Evolutionary conservation across 2,113 vertebrate species (phyloP).

Genomic region (Gnathonemus longibarbis): DNA sequence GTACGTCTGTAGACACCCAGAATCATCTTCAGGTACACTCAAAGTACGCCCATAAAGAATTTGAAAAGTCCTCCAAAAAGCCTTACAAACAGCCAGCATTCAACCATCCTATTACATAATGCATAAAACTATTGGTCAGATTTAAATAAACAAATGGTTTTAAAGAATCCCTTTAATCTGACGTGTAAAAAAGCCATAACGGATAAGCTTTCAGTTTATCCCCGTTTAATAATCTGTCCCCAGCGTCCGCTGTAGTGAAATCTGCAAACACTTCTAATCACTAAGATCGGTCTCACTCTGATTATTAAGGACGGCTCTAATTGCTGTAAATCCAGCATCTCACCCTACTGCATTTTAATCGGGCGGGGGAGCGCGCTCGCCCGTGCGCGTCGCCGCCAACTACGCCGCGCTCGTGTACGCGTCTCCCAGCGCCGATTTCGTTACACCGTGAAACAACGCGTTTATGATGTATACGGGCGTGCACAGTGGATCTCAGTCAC

Average conservation of each 20-base stretch:
- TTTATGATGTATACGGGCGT: neutral
- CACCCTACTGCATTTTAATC: constrained; percentile 59
- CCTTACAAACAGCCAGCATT: neutral
- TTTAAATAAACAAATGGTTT: constrained; percentile 11
- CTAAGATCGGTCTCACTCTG: constrained; percentile 60
- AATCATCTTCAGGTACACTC: neutral
- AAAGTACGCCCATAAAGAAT: neutral
- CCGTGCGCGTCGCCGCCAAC: neutral
- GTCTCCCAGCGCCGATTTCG: neutral
- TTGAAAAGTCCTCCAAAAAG: neutral
- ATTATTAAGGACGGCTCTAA: constrained; percentile 61
- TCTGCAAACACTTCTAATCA: constrained; percentile 67
- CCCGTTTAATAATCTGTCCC: constrained; percentile 47
- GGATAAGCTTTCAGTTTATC: constrained; percentile 32
- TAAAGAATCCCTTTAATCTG: neutral
- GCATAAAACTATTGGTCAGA: neutral
- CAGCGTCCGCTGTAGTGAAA: constrained; percentile 58
- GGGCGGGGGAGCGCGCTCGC: constrained; percentile 25
- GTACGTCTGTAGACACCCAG: neutral
- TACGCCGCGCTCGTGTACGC: neutral
- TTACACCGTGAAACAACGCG: neutral
- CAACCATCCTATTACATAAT: neutral
- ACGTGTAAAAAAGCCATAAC: neutral
- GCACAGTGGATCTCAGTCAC: neutral
- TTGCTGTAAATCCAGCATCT: constrained; percentile 56